Evolutionary conservation across 2,888 invertebrate genomes (phyloP), one percentile per base, ranked within the genome.

Genomic region (Calliphora vomitoria): DNA sequence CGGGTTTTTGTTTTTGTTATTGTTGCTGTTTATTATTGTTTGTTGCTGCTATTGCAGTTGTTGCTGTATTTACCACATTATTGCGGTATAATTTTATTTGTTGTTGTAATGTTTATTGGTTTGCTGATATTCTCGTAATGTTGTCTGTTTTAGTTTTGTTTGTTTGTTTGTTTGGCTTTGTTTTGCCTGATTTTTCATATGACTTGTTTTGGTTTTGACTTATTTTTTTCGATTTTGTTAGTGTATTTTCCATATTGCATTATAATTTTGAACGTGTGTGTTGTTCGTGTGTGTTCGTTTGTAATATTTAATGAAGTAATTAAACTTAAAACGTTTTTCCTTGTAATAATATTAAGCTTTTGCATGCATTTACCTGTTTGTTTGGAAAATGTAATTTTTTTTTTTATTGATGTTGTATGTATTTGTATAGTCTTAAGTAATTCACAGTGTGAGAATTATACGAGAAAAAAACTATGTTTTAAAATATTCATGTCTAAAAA

Each of bases 111-210:
- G 8, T 62, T 80, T 44, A 75, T 75, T 74, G 20, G 74, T 64
- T 76, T 72, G 60, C 55, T 50, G 60, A 86, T 74, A 50, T 74
- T 84, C 60, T 53, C 60, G 44, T 79, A 47, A 69, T 69, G 41
- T 50, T 80, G 55, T 35, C 44, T 60, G 25, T 47, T 75, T 31
- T 58, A 53, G 11, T 75, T 80, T 64, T 82, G 8, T 71, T 41
- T 82, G 31, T 80, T 64, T 82, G 8, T 71, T 41, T 82, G 31
- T 55, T 78, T 25, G 8, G 55, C 55, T 81, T n/a, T 58, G 60
- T 20, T 13, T 41, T 10, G 20, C 25, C 10, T 74, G 44, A 72
- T 53, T 44, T 81, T 58, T 68, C 58, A 60, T 60, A 69, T 69
- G 11, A 62, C 6, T 50, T 71, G 69, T 11, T 81, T 68, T 69